Conservation (phyloP, 2,888 invertebrate species). For the Sinotaia quadrata region DNA sequence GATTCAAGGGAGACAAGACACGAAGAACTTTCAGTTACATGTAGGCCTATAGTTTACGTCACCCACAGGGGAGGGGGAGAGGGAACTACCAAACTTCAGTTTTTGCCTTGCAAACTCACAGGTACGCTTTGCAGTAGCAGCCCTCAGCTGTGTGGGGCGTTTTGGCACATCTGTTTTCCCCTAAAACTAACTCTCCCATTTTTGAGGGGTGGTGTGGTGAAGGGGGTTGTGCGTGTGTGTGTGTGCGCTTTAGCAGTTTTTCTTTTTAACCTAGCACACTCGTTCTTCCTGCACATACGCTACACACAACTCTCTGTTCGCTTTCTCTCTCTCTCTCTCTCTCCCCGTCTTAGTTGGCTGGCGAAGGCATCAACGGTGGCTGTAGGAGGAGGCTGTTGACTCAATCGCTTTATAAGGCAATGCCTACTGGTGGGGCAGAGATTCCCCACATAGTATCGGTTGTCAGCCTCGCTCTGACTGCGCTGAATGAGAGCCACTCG, state of each 20-base stretch:
- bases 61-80: background rate
- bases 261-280: background rate
- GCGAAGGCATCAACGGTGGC: background rate
- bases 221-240: no score
- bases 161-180: no score
- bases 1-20: background rate
- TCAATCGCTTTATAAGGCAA: conserved; percentile 17
- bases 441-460: conserved; percentile 1
- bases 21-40: background rate
- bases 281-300: background rate
- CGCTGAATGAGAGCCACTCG: background rate
- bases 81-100: background rate
- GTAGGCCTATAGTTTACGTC: background rate
- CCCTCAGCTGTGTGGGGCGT: no score
- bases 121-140: no score
- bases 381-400: background rate
- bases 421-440: background rate
- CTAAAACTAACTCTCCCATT: no score
- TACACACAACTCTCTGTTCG: background rate
- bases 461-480: background rate
- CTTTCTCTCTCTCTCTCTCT: background rate
- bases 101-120: no score
- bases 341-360: background rate
- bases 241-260: no score
- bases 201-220: no score